Evolutionary conservation across 2,888 invertebrate genomes (phyloP).

Genomic region (Epinotia ramella): DNA sequence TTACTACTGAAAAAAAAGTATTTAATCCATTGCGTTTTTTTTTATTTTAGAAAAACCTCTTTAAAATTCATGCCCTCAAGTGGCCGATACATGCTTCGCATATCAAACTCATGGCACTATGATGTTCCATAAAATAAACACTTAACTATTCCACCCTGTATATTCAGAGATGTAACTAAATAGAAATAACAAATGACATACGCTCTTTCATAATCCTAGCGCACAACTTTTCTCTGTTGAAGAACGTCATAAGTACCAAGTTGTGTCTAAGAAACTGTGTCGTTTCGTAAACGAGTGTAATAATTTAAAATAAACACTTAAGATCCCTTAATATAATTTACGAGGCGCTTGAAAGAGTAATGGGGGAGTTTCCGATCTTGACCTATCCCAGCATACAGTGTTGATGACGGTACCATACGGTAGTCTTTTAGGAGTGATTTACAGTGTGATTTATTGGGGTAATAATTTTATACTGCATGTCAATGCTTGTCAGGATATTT

Average conservation of each 20-base stretch:
- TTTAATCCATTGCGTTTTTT: too few relatives aligned
- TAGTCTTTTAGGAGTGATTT: conserved; percentile 28
- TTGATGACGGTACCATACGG: conserved; percentile 34
- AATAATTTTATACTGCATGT: conserved; percentile 23
- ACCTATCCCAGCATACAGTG: conserved; percentile 40
- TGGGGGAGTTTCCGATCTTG: conserved; percentile 38
- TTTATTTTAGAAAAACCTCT: too few relatives aligned
- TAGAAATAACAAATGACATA: background rate
- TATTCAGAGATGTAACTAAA: background rate
- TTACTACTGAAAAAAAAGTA: too few relatives aligned
- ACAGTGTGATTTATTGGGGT: conserved; percentile 30
- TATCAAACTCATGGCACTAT: conserved; percentile 20
- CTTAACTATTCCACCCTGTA: background rate
- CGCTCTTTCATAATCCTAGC: background rate
- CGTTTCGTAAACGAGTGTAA: background rate
- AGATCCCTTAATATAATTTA: conserved; percentile 39
- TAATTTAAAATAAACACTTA: conserved; percentile 25
- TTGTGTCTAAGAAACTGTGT: background rate
- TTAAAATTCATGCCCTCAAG: background rate
- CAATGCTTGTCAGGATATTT: background rate
- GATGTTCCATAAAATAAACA: conserved; percentile 35
- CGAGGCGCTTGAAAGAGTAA: conserved; percentile 36
- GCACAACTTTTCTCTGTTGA: background rate
- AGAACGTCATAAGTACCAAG: conserved; percentile 6
- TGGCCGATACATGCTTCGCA: conserved; percentile 6